Conservation (phyloP, 2,113 vertebrate species). For the Peucedramus taeniatus region DNA sequence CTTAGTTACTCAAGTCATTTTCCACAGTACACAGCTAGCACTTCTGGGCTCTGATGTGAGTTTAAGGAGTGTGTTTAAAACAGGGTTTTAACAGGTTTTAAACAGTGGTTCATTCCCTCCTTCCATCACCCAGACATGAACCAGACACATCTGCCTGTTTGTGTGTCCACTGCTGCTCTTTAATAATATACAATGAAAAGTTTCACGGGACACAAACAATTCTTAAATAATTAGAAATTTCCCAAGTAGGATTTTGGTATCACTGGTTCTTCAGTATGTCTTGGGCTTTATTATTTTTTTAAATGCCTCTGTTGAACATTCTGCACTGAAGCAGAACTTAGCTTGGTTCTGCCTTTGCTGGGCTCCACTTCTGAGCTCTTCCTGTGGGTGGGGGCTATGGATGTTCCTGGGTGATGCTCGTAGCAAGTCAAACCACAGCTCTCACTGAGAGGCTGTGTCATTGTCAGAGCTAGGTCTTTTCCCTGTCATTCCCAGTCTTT, state of each 20-base stretch:
- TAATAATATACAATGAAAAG: neutral
- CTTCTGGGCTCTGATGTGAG: neutral
- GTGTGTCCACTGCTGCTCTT: neutral
- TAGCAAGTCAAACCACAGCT: rapidly evolving
- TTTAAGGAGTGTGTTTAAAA: neutral
- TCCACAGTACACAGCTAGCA: neutral
- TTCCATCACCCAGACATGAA: neutral
- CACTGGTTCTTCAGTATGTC: neutral
- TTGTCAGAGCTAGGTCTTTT: neutral
- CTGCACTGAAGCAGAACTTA: neutral
- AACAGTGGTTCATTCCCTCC: neutral
- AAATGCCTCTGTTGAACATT: neutral
- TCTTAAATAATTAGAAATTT: neutral
- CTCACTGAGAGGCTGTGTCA: neutral
- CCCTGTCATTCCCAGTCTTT: neutral
- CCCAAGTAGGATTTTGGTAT: neutral
- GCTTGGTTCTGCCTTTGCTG: neutral
- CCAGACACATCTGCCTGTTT: neutral
- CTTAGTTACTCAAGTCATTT: neutral
- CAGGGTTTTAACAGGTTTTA: neutral
- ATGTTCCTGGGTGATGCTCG: neutral
- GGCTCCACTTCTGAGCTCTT: neutral
- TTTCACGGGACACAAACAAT: neutral
- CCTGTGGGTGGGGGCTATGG: too few relatives aligned
- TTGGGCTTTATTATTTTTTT: neutral